Evolutionary conservation across 2,888 invertebrate genomes (phyloP).

Genomic region (Cremastinae sp.): DNA sequence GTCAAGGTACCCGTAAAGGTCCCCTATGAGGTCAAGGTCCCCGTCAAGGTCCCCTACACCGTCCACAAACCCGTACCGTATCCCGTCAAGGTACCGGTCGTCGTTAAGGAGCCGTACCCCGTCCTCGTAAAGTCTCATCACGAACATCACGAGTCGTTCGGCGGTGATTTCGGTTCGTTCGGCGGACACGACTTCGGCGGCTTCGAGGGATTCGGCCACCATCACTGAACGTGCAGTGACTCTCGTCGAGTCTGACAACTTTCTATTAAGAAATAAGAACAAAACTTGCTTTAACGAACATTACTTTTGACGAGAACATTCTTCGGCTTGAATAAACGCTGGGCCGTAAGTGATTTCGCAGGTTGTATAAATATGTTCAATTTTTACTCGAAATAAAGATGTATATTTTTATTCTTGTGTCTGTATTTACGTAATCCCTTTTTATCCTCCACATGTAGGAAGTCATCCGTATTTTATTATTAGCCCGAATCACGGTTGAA

Average conservation of each 20-base stretch:
- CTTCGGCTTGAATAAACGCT: too few relatives aligned
- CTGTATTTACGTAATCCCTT: neutral
- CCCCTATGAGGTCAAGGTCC: conserved; percentile 70
- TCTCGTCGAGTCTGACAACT: neutral
- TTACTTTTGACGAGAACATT: too few relatives aligned
- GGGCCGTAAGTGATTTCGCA: too few relatives aligned
- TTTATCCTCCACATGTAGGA: neutral
- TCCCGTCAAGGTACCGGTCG: conserved; percentile 68
- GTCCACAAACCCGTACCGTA: conserved; percentile 70
- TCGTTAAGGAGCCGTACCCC: conserved; percentile 69
- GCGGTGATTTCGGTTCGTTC: conserved; percentile 62
- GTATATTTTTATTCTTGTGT: conserved; percentile 24
- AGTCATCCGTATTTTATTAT: neutral
- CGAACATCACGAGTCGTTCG: conserved; percentile 49
- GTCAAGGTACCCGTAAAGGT: conserved; percentile 71
- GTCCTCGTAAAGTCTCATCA: conserved; percentile 67
- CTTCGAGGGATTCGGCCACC: conserved; percentile 65
- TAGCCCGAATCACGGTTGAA: too few relatives aligned
- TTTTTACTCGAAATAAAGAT: conserved; percentile 47
- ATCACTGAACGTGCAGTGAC: conserved; percentile 46
- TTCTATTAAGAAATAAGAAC: neutral
- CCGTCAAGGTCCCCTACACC: conserved; percentile 68
- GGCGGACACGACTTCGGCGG: conserved; percentile 63
- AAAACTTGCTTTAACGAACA: too few relatives aligned
- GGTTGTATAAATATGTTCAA: conserved; percentile 6